Conservation (phyloP, 2,888 invertebrate genomes). For the Ochropleura leucogaster region DNA sequence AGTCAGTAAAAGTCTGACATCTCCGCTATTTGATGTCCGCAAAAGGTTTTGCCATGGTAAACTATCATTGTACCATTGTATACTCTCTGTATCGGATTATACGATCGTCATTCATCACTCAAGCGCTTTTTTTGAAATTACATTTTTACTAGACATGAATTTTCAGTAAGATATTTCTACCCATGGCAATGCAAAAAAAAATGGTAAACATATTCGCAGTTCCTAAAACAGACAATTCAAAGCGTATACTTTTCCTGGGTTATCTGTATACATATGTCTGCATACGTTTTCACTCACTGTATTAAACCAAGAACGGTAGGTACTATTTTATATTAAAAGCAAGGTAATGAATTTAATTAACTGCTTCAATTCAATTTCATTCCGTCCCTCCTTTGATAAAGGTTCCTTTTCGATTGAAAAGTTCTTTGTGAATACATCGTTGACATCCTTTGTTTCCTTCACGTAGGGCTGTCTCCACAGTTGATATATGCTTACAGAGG, state of each 20-base stretch:
- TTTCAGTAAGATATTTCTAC: too few relatives aligned
- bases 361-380: slow-evolving; percentile 66
- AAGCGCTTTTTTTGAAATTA: not conserved
- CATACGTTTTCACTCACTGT: not conserved
- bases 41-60: too few relatives aligned
- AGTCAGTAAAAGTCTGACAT: too few relatives aligned
- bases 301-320: not conserved
- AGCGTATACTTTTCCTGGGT: too few relatives aligned
- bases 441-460: slow-evolving; percentile 41
- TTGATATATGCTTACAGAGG: slow-evolving; percentile 11
- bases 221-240: too few relatives aligned
- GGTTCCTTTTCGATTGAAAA: slow-evolving; percentile 28
- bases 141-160: not conserved
- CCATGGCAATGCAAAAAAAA: too few relatives aligned
- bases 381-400: slow-evolving; percentile 27
- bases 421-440: slow-evolving; percentile 32
- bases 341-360: slow-evolving; percentile 55
- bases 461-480: slow-evolving; percentile 28
- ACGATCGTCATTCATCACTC: not conserved
- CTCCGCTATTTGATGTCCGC: too few relatives aligned
- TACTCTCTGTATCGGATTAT: too few relatives aligned
- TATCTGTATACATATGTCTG: not conserved
- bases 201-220: too few relatives aligned
- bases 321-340: slow-evolving; percentile 7
- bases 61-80: too few relatives aligned